A percentile compares a stretch with the other conserved stretches of the same genome.
These are phyloP conservation scores for Myrmecobius fasciatus DNA, from an alignment of 2,113 vertebrate species.

Conservation along the genomic window DNA sequence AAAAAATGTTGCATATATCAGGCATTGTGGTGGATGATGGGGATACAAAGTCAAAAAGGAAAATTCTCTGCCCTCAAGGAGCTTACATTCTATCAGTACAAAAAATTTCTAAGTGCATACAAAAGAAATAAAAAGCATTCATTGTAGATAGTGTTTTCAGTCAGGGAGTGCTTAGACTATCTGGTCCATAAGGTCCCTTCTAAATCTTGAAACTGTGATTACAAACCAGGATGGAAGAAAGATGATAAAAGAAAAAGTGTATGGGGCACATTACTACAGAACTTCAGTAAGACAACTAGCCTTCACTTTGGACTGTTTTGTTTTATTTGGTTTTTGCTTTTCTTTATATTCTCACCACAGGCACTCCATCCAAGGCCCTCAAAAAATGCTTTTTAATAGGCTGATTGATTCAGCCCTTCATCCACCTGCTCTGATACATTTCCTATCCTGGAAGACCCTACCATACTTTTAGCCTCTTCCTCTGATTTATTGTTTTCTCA, in stretches of 20 bases:
- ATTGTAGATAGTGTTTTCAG: not conserved
- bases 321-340: not conserved
- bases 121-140: not conserved
- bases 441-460: too few species aligned
- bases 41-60: not conserved
- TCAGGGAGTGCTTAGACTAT: not conserved
- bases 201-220: not conserved
- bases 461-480: not conserved
- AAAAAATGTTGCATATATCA: not conserved
- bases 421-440: not conserved
- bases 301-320: not conserved
- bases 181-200: not conserved
- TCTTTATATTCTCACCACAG: not conserved
- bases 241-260: not conserved
- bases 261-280: not conserved
- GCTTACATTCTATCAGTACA: constrained; percentile 10
- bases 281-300: not conserved
- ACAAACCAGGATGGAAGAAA: not conserved
- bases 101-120: not conserved
- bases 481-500: not conserved
- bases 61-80: not conserved
- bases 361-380: not conserved
- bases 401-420: not conserved
- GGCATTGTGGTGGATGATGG: not conserved
- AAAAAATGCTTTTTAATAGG: not conserved